Conservation (phyloP, 1,140 invertebrate genomes). For the Ips nitidus region DNA sequence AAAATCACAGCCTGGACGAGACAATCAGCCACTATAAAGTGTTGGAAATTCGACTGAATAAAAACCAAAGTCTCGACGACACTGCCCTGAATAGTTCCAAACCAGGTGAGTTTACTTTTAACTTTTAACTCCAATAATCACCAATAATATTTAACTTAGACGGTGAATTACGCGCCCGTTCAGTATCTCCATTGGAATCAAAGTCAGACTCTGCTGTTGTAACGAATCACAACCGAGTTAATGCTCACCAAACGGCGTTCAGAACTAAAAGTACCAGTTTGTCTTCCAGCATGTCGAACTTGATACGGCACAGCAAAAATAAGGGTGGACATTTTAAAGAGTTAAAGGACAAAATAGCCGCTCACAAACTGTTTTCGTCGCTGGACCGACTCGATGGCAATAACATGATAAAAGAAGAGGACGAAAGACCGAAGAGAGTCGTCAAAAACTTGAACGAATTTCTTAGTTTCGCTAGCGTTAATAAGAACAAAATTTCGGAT, state of each 20-base stretch:
- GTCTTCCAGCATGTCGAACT: conserved; percentile 50
- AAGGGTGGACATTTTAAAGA: conserved; percentile 57
- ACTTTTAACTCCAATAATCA: neutral
- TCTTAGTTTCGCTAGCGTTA: conserved; percentile 70
- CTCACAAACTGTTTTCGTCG: conserved; percentile 57
- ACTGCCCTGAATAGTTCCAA: conserved; percentile 49
- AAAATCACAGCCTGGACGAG: conserved; percentile 70
- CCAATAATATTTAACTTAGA: neutral
- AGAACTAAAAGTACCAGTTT: conserved; percentile 43
- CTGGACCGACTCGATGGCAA: conserved; percentile 55
- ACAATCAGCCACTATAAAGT: conserved; percentile 57
- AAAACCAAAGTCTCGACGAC: conserved; percentile 67
- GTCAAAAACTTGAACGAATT: conserved; percentile 85
- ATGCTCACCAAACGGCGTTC: conserved; percentile 42
- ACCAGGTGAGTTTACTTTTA: neutral
- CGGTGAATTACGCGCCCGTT: conserved; percentile 43
- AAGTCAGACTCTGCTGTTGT: conserved; percentile 50
- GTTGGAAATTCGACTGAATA: conserved; percentile 46
- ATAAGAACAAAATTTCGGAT: conserved; percentile 58
- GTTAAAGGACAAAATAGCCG: conserved; percentile 56
- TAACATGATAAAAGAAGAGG: conserved; percentile 46
- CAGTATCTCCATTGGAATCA: conserved; percentile 48
- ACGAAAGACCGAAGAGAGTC: conserved; percentile 57
- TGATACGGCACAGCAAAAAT: conserved; percentile 46
- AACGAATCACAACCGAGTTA: conserved; percentile 45